A percentile compares a stretch with the other conserved stretches of the same genome.
These are phyloP conservation scores for Uromys caudimaculatus DNA, from an alignment of 2,797 vertebrate genomes.

Conservation along the genomic window DNA sequence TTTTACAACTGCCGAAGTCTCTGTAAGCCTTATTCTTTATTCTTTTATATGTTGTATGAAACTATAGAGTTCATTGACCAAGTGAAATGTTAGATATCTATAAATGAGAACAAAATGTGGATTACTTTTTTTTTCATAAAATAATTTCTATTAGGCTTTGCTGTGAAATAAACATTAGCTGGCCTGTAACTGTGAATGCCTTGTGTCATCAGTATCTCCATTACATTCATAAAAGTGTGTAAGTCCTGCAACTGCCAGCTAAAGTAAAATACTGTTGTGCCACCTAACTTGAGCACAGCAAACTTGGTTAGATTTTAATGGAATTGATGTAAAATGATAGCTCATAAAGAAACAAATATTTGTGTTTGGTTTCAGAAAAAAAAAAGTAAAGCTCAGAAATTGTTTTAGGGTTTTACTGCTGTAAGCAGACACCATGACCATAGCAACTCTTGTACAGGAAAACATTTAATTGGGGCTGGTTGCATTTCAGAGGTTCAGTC, in stretches of 20 bases:
- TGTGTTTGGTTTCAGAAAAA: slow-evolving; percentile 86
- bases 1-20: slow-evolving; percentile 86
- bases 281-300: slow-evolving; percentile 78
- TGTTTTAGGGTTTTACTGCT: background rate
- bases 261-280: slow-evolving; percentile 77
- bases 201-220: slow-evolving; percentile 79
- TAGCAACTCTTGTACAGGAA: background rate
- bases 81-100: slow-evolving; percentile 79
- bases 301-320: slow-evolving; percentile 84
- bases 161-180: slow-evolving; percentile 79
- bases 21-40: slow-evolving; percentile 86
- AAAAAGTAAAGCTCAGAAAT: background rate
- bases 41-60: slow-evolving; percentile 83
- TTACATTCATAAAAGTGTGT: slow-evolving; percentile 77
- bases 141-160: slow-evolving; percentile 70
- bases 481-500: background rate
- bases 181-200: slow-evolving; percentile 85
- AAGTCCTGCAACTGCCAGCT: slow-evolving; percentile 81
- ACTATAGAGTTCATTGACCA: slow-evolving; percentile 80
- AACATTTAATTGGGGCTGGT: background rate
- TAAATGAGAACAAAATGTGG: slow-evolving; percentile 83
- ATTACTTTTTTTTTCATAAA: slow-evolving; percentile 70
- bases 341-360: slow-evolving; percentile 87
- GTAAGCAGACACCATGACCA: background rate
- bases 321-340: slow-evolving; percentile 85